A percentile compares a stretch with the other conserved stretches of the same genome.
These are phyloP conservation scores for Muscicapa comitata DNA, from an alignment of 2,797 vertebrate species.

Conservation along the genomic window DNA sequence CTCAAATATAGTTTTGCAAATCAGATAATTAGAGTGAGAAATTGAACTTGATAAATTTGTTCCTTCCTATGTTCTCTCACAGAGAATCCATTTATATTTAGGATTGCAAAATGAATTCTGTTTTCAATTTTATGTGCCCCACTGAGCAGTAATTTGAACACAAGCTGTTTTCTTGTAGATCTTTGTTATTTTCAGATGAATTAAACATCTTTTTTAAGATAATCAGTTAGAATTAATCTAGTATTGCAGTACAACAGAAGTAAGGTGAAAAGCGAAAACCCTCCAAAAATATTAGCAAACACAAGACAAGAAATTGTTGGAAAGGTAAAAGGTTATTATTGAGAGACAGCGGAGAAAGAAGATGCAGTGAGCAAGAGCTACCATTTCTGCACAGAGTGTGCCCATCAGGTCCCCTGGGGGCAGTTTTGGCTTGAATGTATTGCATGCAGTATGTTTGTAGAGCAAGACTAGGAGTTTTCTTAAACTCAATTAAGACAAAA, in stretches of 20 bases:
- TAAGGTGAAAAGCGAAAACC: neutral
- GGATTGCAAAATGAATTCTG: neutral
- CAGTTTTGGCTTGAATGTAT: neutral
- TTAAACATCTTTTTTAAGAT: neutral
- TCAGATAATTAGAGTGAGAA: neutral
- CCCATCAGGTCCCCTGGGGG: neutral
- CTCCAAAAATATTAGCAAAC: neutral
- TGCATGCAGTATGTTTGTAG: neutral
- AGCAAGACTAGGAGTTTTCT: neutral
- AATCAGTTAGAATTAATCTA: neutral
- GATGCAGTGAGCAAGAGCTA: neutral
- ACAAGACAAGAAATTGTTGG: neutral
- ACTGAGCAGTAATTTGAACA: neutral
- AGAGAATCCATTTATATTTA: neutral
- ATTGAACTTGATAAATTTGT: neutral
- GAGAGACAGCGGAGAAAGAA: neutral
- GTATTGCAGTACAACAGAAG: neutral
- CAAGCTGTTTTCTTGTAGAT: neutral
- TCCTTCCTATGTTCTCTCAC: neutral
- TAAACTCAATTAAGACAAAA: neutral
- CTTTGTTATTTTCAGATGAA: neutral
- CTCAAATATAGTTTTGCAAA: neutral
- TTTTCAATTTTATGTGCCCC: neutral
- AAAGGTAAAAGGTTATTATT: neutral
- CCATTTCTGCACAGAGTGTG: rapidly evolving